Evolutionary conservation across 2,113 vertebrate genomes (phyloP).

Genomic region (Sander vitreus): DNA sequence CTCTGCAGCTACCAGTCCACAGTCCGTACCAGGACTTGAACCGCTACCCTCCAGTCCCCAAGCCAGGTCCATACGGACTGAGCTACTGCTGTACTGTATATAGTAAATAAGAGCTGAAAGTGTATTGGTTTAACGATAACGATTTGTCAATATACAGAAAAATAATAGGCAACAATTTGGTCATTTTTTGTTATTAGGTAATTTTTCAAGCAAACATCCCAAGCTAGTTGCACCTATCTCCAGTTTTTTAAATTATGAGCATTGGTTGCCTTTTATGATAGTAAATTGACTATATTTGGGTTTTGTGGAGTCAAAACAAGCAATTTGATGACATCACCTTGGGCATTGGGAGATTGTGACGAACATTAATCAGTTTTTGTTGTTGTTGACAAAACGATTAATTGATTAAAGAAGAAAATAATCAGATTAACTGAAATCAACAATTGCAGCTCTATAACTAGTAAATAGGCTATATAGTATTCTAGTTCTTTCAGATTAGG

Average conservation of each 20-base stretch:
- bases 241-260: neutral
- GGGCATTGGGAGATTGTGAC: too few species aligned
- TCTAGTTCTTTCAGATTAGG: neutral
- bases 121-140: neutral
- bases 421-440: neutral
- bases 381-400: neutral
- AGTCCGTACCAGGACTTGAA: too few species aligned
- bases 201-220: neutral
- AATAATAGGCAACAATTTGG: neutral
- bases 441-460: neutral
- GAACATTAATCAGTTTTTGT: too few species aligned
- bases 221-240: too few species aligned
- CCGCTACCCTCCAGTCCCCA: too few species aligned
- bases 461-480: neutral
- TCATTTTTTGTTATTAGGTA: neutral
- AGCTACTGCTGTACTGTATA: too few species aligned
- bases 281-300: neutral
- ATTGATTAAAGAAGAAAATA: neutral
- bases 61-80: too few species aligned
- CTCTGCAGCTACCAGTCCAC: too few species aligned
- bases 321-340: neutral
- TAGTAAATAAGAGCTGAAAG: neutral
- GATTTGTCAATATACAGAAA: neutral
- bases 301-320: neutral
- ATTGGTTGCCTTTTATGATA: neutral